Conservation (phyloP, 2,113 vertebrate genomes). For the Xyrauchen texanus region DNA sequence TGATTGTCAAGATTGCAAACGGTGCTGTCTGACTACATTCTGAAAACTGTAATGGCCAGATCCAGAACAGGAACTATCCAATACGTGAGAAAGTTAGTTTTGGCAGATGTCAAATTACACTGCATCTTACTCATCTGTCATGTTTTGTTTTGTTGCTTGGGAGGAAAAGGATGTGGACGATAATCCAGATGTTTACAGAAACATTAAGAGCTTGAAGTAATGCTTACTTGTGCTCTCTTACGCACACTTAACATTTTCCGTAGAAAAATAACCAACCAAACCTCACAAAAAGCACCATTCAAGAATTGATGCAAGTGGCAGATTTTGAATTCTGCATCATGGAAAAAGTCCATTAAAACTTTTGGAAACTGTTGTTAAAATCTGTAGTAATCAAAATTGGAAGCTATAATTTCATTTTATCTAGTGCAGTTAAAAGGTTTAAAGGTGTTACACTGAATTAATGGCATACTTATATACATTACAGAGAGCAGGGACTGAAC, state of each 20-base stretch:
- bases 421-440: background rate
- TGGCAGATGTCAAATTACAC: slow-evolving; percentile 16
- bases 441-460: background rate
- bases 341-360: background rate
- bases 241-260: background rate
- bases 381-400: background rate
- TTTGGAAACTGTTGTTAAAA: background rate
- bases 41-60: background rate
- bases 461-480: background rate
- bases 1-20: background rate
- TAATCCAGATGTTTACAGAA: slow-evolving; percentile 52
- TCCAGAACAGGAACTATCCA: background rate
- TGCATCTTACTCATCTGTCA: slow-evolving; percentile 27
- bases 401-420: background rate
- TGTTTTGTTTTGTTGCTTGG: slow-evolving; percentile 33
- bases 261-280: slow-evolving; percentile 1
- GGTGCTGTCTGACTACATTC: background rate
- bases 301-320: slow-evolving; percentile 10
- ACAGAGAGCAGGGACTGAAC: background rate
- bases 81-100: slow-evolving; percentile 31
- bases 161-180: slow-evolving; percentile 36
- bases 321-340: slow-evolving; percentile 20
- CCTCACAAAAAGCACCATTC: slow-evolving; percentile 6
- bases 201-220: background rate
- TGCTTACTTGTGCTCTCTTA: slow-evolving; percentile 14